Evolutionary conservation across 2,113 vertebrate species (phyloP), one percentile per base, ranked within the genome.

Genomic region (Leucoraja erinaceus): DNA sequence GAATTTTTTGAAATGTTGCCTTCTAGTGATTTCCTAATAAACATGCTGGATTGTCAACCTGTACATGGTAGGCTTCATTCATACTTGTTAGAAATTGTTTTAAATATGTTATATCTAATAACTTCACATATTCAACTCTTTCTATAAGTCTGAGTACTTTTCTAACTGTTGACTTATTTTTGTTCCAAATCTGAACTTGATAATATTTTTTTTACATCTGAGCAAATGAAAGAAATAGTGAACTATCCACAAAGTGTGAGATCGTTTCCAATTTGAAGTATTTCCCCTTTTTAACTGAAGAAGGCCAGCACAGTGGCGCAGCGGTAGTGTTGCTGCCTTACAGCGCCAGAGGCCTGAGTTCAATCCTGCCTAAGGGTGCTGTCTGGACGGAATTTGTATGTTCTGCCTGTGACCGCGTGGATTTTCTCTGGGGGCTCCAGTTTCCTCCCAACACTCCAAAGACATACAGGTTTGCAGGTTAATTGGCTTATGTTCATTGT

Each of bases 1-100:
- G 98, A 99, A 79, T 99, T 99, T 94, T 99, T 99, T 94, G 98
- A 99, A 95, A 97, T 98, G 93, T 95, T 99, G 94, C 99, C 99
- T 8, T 99, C 98, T 3, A 99, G 98, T 94, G 98, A 99, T 93
- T 99, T 99, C 95, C 97, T 98, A 93, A 96, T 99, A 93, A 98
- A 96, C 0, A 97, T 97, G 6, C 96, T 98, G 92, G 98, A 99
- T 93, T 99, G 99, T 94, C 99, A 99, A 93, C 98, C 98, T 0
- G 98, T 99, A 76, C 98, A 98, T 0, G 98, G 98, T 99, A 93
- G 97, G 96, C 56, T 54, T 12, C 61, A 38, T 16, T 72, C 14
- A 75, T 22, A 9, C 79, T 28, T 78, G 74, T 9, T 33, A 10
- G 7, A 8, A 63, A 63, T 31, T 86, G 79, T 59, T 56, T 83